Conservation (phyloP, 2,797 vertebrate genomes). For the Ciconia nigra region DNA sequence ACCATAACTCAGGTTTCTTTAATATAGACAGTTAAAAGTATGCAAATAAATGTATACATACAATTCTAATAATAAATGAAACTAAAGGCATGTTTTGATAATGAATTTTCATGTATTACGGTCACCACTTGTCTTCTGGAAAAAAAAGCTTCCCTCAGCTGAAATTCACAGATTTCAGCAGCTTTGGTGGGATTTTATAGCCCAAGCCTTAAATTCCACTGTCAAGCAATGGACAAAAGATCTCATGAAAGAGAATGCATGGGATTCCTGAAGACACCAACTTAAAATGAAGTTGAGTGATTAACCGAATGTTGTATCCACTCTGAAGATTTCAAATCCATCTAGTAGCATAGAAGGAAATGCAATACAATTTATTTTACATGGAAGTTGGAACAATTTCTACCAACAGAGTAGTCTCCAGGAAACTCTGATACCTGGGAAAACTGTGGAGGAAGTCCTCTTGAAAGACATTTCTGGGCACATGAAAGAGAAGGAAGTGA, state of each 20-base stretch:
- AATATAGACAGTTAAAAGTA: neutral
- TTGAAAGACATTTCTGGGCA: neutral
- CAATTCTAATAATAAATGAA: neutral
- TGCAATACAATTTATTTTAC: neutral
- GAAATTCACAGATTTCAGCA: neutral
- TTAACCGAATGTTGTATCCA: neutral
- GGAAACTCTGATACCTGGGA: neutral
- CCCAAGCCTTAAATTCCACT: neutral
- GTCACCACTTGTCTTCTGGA: neutral
- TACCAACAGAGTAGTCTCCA: neutral
- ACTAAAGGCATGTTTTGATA: neutral
- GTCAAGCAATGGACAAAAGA: neutral
- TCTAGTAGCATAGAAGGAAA: neutral
- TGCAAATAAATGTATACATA: neutral
- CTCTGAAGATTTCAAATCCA: neutral
- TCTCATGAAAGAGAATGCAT: neutral
- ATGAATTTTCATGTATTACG: neutral
- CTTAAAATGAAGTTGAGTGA: neutral
- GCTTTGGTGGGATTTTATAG: neutral
- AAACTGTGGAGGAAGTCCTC: neutral
- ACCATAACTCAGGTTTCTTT: neutral
- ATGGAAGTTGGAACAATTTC: neutral
- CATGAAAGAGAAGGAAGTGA: neutral
- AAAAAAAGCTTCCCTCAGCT: neutral
- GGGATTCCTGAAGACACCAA: neutral